Percentiles rank a stretch among this genome's conserved stretches.
Evolutionary conservation across 2,888 invertebrate species (phyloP).

Genomic region (Agriopis leucophaearia): DNA sequence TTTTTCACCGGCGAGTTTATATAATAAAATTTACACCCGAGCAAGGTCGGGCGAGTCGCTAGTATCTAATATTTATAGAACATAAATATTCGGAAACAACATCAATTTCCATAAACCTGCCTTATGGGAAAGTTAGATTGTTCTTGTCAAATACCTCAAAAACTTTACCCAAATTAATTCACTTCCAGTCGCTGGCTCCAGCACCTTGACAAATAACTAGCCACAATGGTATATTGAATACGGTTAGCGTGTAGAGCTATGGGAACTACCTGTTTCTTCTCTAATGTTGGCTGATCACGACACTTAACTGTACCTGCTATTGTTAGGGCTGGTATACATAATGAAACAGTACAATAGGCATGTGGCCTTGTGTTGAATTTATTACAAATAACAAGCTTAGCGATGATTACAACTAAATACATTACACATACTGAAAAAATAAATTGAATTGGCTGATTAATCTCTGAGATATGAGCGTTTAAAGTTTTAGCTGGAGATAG

Average conservation of each 20-base stretch:
- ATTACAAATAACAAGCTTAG: no score
- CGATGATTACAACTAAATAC: no score
- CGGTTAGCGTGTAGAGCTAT: constrained; percentile 65
- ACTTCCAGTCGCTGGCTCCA: constrained; percentile 20
- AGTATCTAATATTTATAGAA: not conserved
- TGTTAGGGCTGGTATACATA: constrained; percentile 3
- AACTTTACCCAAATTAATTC: constrained; percentile 17
- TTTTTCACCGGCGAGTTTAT: no score
- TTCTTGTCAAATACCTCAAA: constrained; percentile 8
- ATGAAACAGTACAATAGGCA: not conserved
- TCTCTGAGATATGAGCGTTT: no score
- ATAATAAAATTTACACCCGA: no score
- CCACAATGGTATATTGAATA: constrained; percentile 41
- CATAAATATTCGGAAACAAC: not conserved
- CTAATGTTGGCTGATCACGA: constrained; percentile 69
- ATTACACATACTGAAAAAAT: no score
- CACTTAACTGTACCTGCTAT: constrained; percentile 34
- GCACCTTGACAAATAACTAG: constrained; percentile 29
- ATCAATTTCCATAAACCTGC: not conserved
- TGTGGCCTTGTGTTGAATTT: no score
- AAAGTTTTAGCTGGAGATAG: no score
- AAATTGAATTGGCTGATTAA: no score
- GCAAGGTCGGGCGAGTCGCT: no score
- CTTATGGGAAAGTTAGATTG: constrained; percentile 4
- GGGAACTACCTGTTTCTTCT: constrained; percentile 59